Evolutionary conservation across 1,140 invertebrate genomes (phyloP).

Genomic region (Drosophila miranda): DNA sequence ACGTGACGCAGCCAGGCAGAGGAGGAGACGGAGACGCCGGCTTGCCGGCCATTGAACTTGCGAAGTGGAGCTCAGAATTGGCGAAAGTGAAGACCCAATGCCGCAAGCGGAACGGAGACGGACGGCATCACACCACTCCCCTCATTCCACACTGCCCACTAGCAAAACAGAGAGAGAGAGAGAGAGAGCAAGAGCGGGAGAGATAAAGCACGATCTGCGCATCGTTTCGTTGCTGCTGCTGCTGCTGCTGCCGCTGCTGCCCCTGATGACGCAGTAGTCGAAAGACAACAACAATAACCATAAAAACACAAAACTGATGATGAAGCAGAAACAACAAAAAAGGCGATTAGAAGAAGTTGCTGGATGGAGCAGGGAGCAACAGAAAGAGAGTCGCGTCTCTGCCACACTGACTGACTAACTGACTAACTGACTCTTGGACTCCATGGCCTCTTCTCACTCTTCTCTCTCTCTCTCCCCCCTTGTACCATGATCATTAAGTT

Average conservation of each 20-base stretch:
- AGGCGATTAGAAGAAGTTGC: slow-evolving; percentile 61
- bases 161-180: background rate
- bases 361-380: slow-evolving; percentile 23
- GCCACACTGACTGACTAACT: slow-evolving; percentile 55
- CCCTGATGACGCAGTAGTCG: slow-evolving; percentile 68
- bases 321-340: slow-evolving; percentile 69
- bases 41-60: slow-evolving; percentile 68
- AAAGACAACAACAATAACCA: slow-evolving; percentile 55
- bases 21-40: slow-evolving; percentile 10
- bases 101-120: slow-evolving; percentile 56
- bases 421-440: slow-evolving; percentile 44
- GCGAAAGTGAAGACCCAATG: slow-evolving; percentile 80
- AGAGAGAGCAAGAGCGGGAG: slow-evolving; percentile 18
- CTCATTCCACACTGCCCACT: too few species aligned
- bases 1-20: slow-evolving; percentile 13
- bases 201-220: slow-evolving; percentile 37
- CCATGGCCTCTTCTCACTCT: slow-evolving; percentile 33
- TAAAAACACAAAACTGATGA: slow-evolving; percentile 62
- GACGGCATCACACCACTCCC: background rate
- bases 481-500: slow-evolving; percentile 52
- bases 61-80: slow-evolving; percentile 77
- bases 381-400: slow-evolving; percentile 21
- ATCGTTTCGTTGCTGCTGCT: slow-evolving; percentile 14
- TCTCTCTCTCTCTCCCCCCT: background rate
- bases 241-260: slow-evolving; percentile 16